Percentiles rank a stretch among this genome's conserved stretches.
Conservation (phyloP, 2,113 vertebrate species). For the Channa argus region DNA sequence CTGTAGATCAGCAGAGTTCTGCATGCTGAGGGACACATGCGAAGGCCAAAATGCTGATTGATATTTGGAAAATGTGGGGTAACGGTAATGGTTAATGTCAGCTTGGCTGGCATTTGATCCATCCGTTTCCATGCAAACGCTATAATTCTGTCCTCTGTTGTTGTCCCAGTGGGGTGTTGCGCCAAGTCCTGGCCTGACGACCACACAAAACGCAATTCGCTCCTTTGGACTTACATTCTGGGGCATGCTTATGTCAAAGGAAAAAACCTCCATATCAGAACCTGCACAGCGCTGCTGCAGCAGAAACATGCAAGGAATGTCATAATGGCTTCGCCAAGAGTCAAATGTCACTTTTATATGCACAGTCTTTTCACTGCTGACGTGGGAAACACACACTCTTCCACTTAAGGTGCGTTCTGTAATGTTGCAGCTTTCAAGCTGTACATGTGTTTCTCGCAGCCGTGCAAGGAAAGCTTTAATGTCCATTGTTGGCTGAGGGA, state of each 20-base stretch:
- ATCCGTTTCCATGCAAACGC: constrained; percentile 50
- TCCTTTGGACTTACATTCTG: constrained; percentile 44
- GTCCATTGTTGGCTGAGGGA: constrained; percentile 72
- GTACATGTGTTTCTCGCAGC: constrained; percentile 56
- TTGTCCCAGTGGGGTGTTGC: constrained; percentile 68
- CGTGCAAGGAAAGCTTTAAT: constrained; percentile 48
- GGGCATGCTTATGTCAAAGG: constrained; percentile 78
- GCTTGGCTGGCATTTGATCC: background rate
- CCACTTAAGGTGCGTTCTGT: constrained; percentile 74
- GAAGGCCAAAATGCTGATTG: background rate
- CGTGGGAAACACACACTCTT: constrained; percentile 74
- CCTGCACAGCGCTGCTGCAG: constrained; percentile 15
- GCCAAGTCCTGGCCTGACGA: constrained; percentile 56
- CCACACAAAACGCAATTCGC: constrained; percentile 77
- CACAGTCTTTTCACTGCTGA: constrained; percentile 65
- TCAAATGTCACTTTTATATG: constrained; percentile 79
- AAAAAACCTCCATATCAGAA: constrained; percentile 64
- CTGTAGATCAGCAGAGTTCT: constrained; percentile 19
- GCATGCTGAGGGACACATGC: background rate
- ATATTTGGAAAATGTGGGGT: constrained; percentile 1
- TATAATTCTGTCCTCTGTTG: constrained; percentile 78
- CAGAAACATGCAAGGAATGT: constrained; percentile 77
- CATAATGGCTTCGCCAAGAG: constrained; percentile 80
- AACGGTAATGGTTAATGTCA: background rate
- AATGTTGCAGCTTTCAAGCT: constrained; percentile 82